Evolutionary conservation across 2,797 vertebrate species (phyloP), one percentile per base, ranked within the genome.

Genomic region (Steatocranus sp.): DNA sequence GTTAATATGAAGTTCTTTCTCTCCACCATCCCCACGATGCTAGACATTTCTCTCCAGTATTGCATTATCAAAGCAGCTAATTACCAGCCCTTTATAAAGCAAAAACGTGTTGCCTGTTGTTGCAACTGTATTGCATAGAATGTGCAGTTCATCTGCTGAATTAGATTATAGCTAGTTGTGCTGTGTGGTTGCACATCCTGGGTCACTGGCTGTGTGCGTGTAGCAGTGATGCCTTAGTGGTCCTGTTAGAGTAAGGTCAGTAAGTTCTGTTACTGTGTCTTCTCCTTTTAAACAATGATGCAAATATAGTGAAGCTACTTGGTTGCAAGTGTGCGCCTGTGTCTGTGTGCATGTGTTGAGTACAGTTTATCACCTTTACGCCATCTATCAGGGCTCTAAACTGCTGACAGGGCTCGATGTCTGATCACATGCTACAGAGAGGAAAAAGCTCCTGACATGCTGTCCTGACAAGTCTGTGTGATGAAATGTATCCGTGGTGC

Each of bases 371-470:
- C 79, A 83, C 61, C 86, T 91, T 68, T 83, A 75, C 84, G 84
- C 80, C 84, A 91, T 90, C 66, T 84, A 90, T 91, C 90, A 87
- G 86, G 27, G 70, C 77, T 76, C 66, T 85, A 76, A 93, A 89
- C 25, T 91, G 89, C 93, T 93, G 94, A 92, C 86, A 63, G 89
- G 82, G 89, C 90, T 75, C 74, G 82, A 91, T 79, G 89, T 70
- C 76, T 77, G n/a, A 75, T 88, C 90, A 86, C 92, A 84, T 87
- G 85, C 85, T 86, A 78, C 80, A 68, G 68, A 70, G 86, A 91
- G 87, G 86, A 91, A 94, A 91, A 83, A 79, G 81, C 77, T 86
- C 58, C 88, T 84, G 90, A 93, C 91, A 87, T 66, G 88, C 75
- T 88, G 87, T 80, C 90, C 86, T 89, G 88, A 90, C 86, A 86